Base-by-base conservation (phyloP, 2,113 vertebrate genomes). In the Toxotes jaculatrix region DNA sequence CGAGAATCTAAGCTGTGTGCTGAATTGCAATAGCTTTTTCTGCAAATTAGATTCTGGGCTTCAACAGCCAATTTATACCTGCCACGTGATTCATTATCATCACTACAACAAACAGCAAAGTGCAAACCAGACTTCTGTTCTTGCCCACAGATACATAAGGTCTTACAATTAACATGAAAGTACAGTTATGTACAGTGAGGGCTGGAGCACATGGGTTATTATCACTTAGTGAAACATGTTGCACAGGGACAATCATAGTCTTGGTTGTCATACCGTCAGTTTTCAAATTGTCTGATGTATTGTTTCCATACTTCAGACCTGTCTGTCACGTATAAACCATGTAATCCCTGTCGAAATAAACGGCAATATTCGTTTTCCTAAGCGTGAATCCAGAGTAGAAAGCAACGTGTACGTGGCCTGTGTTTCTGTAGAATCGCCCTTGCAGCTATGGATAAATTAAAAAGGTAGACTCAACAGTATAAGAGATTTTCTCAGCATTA, bases 381-480 rank as follows among this genome's bases (percentile, higher is more conserved):
- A n/a, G 57, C 86, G 56, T 67, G 66, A 81, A 21, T 81, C 62
- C 70, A 67, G 65, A 77, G 53, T 74, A 73, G 79, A 77, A 32
- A 23, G 34, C 57, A 4, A 43, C 5, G 70, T 82, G 74, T 80
- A 53, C 56, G 64, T 82, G 71, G 63, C 56, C 49, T 60, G 80
- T 90, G 17, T 77, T 78, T 73, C 63, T 77, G 72, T 87, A 90
- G 70, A 82, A 19, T 56, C 6, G 40, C 67, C 70, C 71, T 59
- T 4, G 57, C 62, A 70, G 74, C 53, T 66, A 31, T 69, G 31
- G 7, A 13, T 51, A 45, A 31, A 38, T 19, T 31, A n/a, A 36
- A 79, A 86, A 85, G 90, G 88, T 87, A 53, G 61, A 89, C 65
- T 85, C 76, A 75, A 85, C 89, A 75, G 88, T 80, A 66, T 19